A percentile compares a stretch with the other conserved stretches of the same genome.
Evolutionary conservation across 2,797 vertebrate genomes (phyloP).

Genomic region (Microhierax caerulescens): DNA sequence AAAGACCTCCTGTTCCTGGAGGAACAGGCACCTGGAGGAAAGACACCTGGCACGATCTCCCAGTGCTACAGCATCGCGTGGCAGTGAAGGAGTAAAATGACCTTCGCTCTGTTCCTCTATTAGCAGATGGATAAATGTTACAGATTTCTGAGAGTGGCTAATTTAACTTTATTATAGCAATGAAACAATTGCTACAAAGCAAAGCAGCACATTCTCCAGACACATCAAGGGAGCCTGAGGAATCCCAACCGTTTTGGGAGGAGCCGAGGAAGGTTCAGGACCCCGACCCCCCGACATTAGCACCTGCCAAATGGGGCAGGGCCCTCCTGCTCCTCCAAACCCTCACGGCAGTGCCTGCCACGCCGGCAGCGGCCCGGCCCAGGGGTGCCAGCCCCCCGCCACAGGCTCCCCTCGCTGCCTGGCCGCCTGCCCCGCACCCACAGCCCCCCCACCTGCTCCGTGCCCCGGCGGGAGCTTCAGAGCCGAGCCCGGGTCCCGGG

Average conservation of each 20-base stretch:
- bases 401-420: no score
- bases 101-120: fast-evolving
- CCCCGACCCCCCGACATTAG: no score
- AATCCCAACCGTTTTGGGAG: background rate
- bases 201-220: no score
- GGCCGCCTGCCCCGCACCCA: background rate
- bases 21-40: no score
- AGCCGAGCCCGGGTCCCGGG: no score
- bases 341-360: fast-evolving
- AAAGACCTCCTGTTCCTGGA: background rate
- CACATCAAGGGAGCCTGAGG: no score
- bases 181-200: background rate
- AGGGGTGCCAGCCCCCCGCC: fast-evolving
- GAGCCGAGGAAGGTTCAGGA: background rate
- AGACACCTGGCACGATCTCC: fast-evolving
- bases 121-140: background rate
- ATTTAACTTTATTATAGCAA: background rate
- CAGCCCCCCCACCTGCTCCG: background rate
- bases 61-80: fast-evolving
- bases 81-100: background rate
- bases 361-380: fast-evolving
- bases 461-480: fast-evolving
- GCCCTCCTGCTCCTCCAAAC: background rate
- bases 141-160: fast-evolving
- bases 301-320: fast-evolving